Conservation (phyloP, 2,888 invertebrate genomes). For the Eucriotettix oculatus region DNA sequence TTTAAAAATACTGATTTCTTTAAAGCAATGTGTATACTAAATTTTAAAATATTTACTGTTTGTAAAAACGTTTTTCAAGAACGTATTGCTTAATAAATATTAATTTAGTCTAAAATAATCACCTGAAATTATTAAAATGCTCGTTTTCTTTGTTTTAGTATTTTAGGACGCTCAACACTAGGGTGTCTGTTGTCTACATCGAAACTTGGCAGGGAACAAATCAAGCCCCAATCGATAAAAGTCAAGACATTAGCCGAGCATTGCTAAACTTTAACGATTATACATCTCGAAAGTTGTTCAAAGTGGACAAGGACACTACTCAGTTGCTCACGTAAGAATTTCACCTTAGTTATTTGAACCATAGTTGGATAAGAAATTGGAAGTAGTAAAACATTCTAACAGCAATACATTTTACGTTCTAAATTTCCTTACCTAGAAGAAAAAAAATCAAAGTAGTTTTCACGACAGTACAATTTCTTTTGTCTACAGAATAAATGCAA, state of each 20-base stretch:
- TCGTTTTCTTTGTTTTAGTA: slow-evolving; percentile 41
- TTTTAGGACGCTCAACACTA: slow-evolving; percentile 81
- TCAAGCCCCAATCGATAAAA: slow-evolving; percentile 64
- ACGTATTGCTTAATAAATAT: too few species aligned
- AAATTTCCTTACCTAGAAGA: too few species aligned
- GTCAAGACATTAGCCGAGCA: slow-evolving; percentile 74
- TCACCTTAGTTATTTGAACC: not conserved
- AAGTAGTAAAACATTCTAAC: not conserved
- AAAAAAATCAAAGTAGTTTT: too few species aligned
- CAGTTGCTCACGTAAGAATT: slow-evolving; percentile 74
- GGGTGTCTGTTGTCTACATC: slow-evolving; percentile 89
- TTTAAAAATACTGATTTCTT: too few species aligned
- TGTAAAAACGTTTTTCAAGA: too few species aligned
- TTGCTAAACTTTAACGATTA: slow-evolving; percentile 87
- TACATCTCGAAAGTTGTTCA: slow-evolving; percentile 67
- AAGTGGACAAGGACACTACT: slow-evolving; percentile 77
- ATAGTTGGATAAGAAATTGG: not conserved
- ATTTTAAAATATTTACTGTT: too few species aligned
- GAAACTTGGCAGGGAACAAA: slow-evolving; percentile 93
- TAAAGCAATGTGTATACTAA: too few species aligned
- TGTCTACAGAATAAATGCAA: too few species aligned
- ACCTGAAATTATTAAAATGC: too few species aligned
- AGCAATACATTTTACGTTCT: not conserved
- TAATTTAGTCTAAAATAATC: too few species aligned
- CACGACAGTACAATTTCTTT: too few species aligned